Evolutionary conservation across 2,888 invertebrate species (phyloP), one percentile per base, ranked within the genome.

Genomic region (Habroteleia sp.): DNA sequence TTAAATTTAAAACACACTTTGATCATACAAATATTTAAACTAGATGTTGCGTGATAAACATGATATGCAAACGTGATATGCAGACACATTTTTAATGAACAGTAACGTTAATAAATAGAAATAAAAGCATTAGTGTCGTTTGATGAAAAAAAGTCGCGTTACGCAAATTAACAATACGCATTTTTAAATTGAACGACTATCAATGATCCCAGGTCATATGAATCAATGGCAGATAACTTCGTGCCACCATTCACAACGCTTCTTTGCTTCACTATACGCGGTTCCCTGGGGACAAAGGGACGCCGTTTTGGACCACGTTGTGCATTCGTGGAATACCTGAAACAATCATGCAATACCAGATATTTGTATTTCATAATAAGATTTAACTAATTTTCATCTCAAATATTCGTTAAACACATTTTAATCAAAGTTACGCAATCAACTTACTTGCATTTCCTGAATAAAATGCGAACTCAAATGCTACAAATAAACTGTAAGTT

Each of bases 211-310:
- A 14, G 37, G 41, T 50, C 16, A 41, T 11, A 29, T 60, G 3
- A 62, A 58, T 73, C 33, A 65, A 37, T 73, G 65, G 27, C 95
- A 95, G 84, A 94, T 92, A 0, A 95, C 95, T 84, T 95, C 95
- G 90, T 95, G 94, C 95, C 95, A 95, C 95, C 95, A 95, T 87
- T 96, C 96, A 82, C 96, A 96, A 2, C 95, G 92, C 82, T 95
- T 95, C 85, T 95, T 93, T 73, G 91, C 91, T 83, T 95, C 95
- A 89, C 95, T 94, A 89, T 95, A 96, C 44, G 95, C 90, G 0
- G 96, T 96, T 1, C 95, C 96, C 81, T 94, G 94, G 31, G 95
- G 93, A 88, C 96, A 96, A 6, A 95, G 91, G 87, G 95, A 95
- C 0, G 93, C 91, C 0, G 94, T 93, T 0, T 95, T 95, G 5